These are phyloP conservation scores for Eupithecia centaureata DNA, from an alignment of 2,888 invertebrate species.

Conservation along the genomic window DNA sequence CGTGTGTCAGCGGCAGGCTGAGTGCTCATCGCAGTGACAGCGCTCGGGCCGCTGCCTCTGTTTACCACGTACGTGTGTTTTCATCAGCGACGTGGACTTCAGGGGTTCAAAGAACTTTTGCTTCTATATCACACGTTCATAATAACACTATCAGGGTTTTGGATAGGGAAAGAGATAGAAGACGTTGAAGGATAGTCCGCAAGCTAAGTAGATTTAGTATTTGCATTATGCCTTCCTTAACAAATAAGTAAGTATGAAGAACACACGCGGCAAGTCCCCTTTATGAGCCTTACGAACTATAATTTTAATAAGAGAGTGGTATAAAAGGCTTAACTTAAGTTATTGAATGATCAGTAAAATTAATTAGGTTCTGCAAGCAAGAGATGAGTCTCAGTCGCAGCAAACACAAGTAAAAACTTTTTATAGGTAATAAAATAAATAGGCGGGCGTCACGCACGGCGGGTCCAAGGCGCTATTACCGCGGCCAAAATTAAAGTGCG, in stretches of 20 bases:
- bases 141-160: no score
- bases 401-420: conserved; percentile 59
- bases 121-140: no score
- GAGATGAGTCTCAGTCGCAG: conserved; percentile 40
- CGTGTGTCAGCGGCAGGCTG: conserved; percentile 21
- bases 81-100: conserved; percentile 3
- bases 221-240: no score
- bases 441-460: conserved; percentile 75
- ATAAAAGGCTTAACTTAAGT: background rate
- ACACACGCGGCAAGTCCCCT: no score
- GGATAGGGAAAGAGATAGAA: no score
- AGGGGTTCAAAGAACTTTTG: background rate
- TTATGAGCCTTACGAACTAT: background rate
- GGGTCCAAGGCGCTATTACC: conserved; percentile 56
- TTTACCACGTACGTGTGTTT: conserved; percentile 14
- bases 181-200: no score
- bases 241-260: no score
- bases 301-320: background rate
- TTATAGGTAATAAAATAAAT: conserved; percentile 81
- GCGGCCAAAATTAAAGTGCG: conserved; percentile 78
- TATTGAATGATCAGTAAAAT: conserved; percentile 21
- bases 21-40: conserved; percentile 22
- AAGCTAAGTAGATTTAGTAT: no score
- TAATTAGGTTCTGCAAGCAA: conserved; percentile 33
- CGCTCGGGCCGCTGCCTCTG: conserved; percentile 20